Evolutionary conservation across 2,797 vertebrate genomes (phyloP).

Genomic region (Tympanoctomys barrerae): DNA sequence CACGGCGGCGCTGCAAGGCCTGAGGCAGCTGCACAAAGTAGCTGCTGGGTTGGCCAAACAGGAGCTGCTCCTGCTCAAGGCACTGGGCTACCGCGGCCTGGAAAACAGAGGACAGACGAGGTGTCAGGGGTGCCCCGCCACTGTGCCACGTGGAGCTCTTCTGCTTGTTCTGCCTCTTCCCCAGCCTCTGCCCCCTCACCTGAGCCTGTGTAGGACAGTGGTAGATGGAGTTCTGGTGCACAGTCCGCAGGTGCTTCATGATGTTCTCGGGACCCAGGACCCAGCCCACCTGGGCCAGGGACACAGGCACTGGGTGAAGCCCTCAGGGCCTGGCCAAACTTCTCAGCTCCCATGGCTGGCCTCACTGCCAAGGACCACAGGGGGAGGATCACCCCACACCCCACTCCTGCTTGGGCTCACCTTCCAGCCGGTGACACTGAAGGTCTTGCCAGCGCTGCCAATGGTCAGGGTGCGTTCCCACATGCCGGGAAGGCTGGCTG

Average conservation of each 20-base stretch:
- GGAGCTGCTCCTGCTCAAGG: conserved; percentile 92
- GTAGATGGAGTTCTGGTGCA: conserved; percentile 95
- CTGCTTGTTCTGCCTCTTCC: accelerated
- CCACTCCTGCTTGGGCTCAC: conserved; percentile 83
- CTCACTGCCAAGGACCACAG: background rate
- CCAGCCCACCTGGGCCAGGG: conserved; percentile 94
- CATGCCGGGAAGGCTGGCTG: conserved; percentile 97
- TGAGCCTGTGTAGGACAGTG: conserved; percentile 95
- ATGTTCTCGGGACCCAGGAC: conserved; percentile 90
- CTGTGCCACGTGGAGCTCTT: accelerated
- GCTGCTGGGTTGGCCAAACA: conserved; percentile 92
- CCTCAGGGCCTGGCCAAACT: background rate
- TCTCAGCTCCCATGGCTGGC: background rate
- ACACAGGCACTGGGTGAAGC: conserved; percentile 1
- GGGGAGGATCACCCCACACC: accelerated
- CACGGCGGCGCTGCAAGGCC: conserved; percentile 89
- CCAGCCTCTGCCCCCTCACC: conserved; percentile 86
- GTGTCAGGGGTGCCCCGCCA: background rate
- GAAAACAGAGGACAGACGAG: accelerated
- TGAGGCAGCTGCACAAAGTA: conserved; percentile 93
- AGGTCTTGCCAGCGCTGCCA: conserved; percentile 96
- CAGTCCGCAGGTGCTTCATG: conserved; percentile 92
- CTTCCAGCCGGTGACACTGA: conserved; percentile 98
- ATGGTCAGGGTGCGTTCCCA: conserved; percentile 96
- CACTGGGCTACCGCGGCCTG: conserved; percentile 94